Evolutionary conservation across 1,140 invertebrate species (phyloP).

Genomic region (Zaprionus ghesquierei): DNA sequence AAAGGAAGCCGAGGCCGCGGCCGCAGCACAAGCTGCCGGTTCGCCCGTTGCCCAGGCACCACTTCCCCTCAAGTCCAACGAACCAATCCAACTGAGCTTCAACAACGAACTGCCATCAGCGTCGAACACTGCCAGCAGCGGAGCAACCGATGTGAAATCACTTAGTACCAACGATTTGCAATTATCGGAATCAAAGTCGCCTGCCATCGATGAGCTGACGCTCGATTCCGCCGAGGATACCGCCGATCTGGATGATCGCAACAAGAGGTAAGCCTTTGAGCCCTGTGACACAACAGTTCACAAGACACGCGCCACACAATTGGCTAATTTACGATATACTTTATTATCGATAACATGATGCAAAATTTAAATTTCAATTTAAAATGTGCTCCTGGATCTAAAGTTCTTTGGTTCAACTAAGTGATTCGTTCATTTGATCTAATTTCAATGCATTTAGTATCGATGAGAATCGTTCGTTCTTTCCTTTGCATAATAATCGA

Average conservation of each 20-base stretch:
- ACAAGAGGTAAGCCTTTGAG: conserved; percentile 85
- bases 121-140: conserved; percentile 8
- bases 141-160: conserved; percentile 51
- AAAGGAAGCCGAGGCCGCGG: conserved; percentile 76
- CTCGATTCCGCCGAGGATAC: conserved; percentile 86
- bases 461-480: background rate
- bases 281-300: conserved; percentile 7
- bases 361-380: no score
- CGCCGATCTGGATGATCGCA: conserved; percentile 88
- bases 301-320: conserved; percentile 9
- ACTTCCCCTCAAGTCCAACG: conserved; percentile 70
- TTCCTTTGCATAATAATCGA: background rate
- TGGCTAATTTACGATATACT: background rate
- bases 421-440: background rate
- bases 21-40: conserved; percentile 50
- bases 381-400: no score
- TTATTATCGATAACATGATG: background rate
- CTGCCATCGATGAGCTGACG: conserved; percentile 85
- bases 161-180: conserved; percentile 73
- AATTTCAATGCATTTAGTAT: background rate
- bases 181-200: conserved; percentile 83
- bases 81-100: conserved; percentile 78
- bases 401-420: no score
- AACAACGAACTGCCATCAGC: conserved; percentile 82
- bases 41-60: conserved; percentile 57